Percentiles rank a stretch among this genome's conserved stretches.
phyloP scores from a whole-genome alignment of 1,140 invertebrate species.

The Trissolcus basalis region DNA sequence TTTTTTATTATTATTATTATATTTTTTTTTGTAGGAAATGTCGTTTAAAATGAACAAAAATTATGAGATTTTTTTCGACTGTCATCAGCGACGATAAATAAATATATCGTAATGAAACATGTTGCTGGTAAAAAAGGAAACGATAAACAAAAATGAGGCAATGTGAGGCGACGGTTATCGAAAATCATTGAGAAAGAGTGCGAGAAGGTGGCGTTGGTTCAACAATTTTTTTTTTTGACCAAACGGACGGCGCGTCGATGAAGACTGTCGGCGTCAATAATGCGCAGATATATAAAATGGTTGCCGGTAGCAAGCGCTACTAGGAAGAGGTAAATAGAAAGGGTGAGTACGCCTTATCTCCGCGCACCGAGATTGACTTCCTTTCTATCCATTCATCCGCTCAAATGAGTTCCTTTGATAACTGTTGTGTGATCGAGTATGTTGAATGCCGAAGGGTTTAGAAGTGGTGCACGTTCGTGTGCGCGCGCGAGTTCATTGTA shows the following conservation, averaged over 20 bases:
- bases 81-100: no score
- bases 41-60: no score
- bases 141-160: constrained; percentile 41
- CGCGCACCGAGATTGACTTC: constrained; percentile 76
- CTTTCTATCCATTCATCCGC: constrained; percentile 76
- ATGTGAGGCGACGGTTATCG: constrained; percentile 37
- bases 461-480: constrained; percentile 57
- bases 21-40: no score
- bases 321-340: constrained; percentile 58
- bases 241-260: constrained; percentile 43
- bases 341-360: constrained; percentile 72
- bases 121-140: constrained; percentile 45
- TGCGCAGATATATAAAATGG: constrained; percentile 58
- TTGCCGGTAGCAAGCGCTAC: constrained; percentile 48
- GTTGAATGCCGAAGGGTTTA: constrained; percentile 75
- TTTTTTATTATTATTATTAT: no score
- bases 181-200: constrained; percentile 47
- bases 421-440: constrained; percentile 77
- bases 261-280: constrained; percentile 55
- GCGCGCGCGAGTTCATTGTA: constrained; percentile 59
- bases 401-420: constrained; percentile 78
- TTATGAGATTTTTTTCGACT: no score
- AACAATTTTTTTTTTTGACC: constrained; percentile 51
- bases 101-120: no score
- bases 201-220: constrained; percentile 12